phyloP scores from a whole-genome alignment of 1,140 invertebrate species.

The Glossosoma conforme region DNA sequence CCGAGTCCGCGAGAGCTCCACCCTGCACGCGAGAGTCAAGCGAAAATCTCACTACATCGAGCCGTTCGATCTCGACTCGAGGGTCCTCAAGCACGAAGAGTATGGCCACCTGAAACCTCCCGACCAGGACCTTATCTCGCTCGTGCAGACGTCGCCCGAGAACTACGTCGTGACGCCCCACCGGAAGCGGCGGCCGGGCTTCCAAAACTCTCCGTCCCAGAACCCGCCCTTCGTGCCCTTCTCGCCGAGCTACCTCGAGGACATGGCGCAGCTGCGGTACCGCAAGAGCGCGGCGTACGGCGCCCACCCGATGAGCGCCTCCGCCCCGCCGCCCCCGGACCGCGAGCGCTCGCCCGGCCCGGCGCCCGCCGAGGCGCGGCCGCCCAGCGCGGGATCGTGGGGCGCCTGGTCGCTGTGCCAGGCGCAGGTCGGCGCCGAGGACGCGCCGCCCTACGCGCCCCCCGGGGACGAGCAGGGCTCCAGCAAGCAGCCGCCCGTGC shows the following conservation, averaged over 20 bases:
- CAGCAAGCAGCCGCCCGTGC: slow-evolving; percentile 56
- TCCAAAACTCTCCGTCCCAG: slow-evolving; percentile 77
- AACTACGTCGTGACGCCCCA: slow-evolving; percentile 80
- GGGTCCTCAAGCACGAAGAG: slow-evolving; percentile 53
- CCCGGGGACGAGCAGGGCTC: slow-evolving; percentile 47
- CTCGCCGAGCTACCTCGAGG: slow-evolving; percentile 64
- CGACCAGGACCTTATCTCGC: slow-evolving; percentile 57
- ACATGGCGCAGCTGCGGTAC: slow-evolving; percentile 50
- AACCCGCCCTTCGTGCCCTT: slow-evolving; percentile 81
- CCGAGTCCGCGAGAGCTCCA: slow-evolving; percentile 46
- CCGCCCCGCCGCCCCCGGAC: slow-evolving; percentile 64
- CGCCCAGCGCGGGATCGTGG: slow-evolving; percentile 67
- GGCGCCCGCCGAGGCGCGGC: slow-evolving; percentile 57
- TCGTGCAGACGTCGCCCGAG: slow-evolving; percentile 62
- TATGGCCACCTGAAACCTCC: slow-evolving; percentile 55
- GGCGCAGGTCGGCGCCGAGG: slow-evolving; percentile 53
- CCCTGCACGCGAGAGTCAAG: slow-evolving; percentile 50
- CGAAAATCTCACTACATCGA: slow-evolving; percentile 60
- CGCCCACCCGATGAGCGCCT: slow-evolving; percentile 61
- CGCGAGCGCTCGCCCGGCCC: slow-evolving; percentile 52
- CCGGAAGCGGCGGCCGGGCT: slow-evolving; percentile 74
- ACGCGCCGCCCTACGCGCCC: slow-evolving; percentile 50
- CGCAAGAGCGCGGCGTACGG: slow-evolving; percentile 41
- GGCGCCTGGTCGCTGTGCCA: slow-evolving; percentile 64
- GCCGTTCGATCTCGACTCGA: slow-evolving; percentile 55